These are phyloP conservation scores for Tachysurus fulvidraco DNA, from an alignment of 2,113 vertebrate genomes.

Conservation along the genomic window DNA sequence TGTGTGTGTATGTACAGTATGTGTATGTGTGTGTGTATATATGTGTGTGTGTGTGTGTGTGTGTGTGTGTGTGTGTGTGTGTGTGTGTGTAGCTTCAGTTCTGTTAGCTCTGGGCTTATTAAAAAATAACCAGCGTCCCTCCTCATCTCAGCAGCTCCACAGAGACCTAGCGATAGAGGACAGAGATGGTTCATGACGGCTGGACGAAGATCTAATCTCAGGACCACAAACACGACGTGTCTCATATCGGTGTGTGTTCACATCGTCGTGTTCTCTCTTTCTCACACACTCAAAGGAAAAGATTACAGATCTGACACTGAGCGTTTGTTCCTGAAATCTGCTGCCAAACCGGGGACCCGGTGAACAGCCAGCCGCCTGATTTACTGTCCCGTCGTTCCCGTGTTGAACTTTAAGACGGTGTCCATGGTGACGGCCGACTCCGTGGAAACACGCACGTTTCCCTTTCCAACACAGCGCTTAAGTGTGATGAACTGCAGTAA, in stretches of 20 bases:
- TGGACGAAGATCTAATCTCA: neutral
- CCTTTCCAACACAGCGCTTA: neutral
- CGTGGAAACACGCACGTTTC: constrained; percentile 33
- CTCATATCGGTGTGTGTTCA: neutral
- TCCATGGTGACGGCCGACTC: constrained; percentile 54
- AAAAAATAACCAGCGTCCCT: neutral
- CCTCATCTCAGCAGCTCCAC: neutral
- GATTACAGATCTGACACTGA: neutral
- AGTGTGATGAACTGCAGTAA: constrained; percentile 57
- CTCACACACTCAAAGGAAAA: neutral
- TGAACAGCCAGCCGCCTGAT: constrained; percentile 40
- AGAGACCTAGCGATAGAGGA: neutral
- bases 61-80: too few relatives aligned
- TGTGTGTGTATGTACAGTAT: neutral
- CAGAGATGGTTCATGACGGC: neutral
- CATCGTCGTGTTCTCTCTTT: neutral
- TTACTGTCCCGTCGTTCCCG: constrained; percentile 44
- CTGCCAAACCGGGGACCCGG: constrained; percentile 12
- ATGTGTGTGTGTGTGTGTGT: too few relatives aligned
- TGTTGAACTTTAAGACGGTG: constrained; percentile 50
- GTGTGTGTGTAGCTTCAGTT: neutral
- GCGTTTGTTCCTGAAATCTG: neutral
- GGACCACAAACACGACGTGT: neutral
- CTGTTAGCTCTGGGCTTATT: neutral
- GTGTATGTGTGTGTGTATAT: too few relatives aligned